Evolutionary conservation across 2,113 vertebrate genomes (phyloP).

Genomic region (Datnioides undecimradiatus): DNA sequence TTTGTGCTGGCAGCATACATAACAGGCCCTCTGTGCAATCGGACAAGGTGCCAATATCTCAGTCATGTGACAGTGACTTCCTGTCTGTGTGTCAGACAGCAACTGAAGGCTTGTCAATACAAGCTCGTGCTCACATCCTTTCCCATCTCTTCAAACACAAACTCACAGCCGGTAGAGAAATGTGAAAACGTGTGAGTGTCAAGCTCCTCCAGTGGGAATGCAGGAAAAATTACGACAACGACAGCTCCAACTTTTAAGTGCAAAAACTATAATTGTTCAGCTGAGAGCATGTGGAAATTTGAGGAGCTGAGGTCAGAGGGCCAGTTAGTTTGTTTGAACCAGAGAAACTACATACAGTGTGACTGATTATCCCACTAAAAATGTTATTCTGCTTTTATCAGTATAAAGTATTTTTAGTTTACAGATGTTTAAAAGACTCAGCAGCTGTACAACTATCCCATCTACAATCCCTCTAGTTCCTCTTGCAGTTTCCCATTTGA

Average conservation of each 20-base stretch:
- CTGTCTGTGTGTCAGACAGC: constrained; percentile 78
- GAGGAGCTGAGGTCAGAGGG: neutral
- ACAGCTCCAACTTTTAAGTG: neutral
- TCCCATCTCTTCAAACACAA: constrained; percentile 73
- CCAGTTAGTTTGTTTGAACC: constrained; percentile 11
- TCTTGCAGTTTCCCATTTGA: neutral
- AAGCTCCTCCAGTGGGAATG: neutral
- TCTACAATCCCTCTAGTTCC: neutral
- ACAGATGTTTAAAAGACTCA: neutral
- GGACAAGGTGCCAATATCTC: constrained; percentile 84
- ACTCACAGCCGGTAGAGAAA: constrained; percentile 36
- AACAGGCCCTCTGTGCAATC: constrained; percentile 75
- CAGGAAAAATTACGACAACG: neutral
- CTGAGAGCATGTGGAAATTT: neutral
- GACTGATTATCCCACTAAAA: neutral
- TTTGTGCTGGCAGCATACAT: constrained; percentile 79
- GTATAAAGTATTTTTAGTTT: neutral
- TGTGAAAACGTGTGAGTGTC: neutral
- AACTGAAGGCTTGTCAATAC: constrained; percentile 83
- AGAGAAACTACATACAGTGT: neutral
- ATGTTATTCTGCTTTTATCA: constrained; percentile 1
- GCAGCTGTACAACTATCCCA: neutral
- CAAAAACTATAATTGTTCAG: neutral
- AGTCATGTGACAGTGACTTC: constrained; percentile 85
- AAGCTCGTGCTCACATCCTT: constrained; percentile 71